A percentile compares a stretch with the other conserved stretches of the same genome.
Conservation (phyloP, 2,888 invertebrate species). For the Germaria angustata region DNA sequence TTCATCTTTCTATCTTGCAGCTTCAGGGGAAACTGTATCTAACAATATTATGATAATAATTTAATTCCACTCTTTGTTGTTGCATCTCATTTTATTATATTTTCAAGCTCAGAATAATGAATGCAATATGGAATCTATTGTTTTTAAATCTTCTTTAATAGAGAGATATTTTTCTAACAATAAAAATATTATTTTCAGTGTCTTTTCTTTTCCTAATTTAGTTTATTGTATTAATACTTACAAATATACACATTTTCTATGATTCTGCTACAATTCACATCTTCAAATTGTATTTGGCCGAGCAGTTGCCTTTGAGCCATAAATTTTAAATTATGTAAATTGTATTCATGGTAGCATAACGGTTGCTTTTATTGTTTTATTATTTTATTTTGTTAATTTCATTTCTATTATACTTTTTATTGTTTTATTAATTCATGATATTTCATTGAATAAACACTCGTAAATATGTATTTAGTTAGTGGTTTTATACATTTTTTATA, state of each 20-base stretch:
- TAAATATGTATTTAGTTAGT: too few relatives aligned
- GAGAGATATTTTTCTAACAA: not conserved
- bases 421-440: too few relatives aligned
- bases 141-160: not conserved
- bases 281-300: not conserved
- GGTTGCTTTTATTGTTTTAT: not conserved
- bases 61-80: slow-evolving; percentile 17
- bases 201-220: too few relatives aligned
- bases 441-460: too few relatives aligned
- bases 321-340: slow-evolving; percentile 27
- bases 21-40: slow-evolving; percentile 13
- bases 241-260: slow-evolving; percentile 20
- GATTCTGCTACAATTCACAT: not conserved
- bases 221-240: not conserved
- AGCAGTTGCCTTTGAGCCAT: not conserved
- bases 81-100: not conserved
- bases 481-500: too few relatives aligned
- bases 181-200: not conserved
- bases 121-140: slow-evolving; percentile 11
- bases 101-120: not conserved
- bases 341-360: slow-evolving; percentile 10
- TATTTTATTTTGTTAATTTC: not conserved
- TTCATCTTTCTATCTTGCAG: not conserved
- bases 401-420: not conserved
- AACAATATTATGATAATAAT: slow-evolving; percentile 40